phyloP scores from a whole-genome alignment of 2,113 vertebrate genomes.

The Siphamia tubifer region DNA sequence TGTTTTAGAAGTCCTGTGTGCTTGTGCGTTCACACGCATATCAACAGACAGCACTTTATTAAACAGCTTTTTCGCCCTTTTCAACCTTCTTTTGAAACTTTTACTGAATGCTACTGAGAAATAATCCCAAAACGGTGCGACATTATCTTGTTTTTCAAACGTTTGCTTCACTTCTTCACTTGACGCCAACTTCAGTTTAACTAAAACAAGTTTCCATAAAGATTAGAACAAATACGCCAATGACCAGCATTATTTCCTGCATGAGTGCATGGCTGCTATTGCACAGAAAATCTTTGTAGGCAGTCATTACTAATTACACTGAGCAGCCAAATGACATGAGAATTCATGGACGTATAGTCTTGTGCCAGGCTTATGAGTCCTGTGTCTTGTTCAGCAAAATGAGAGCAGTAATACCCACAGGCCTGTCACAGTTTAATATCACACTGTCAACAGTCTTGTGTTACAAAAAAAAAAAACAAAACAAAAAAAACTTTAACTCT shows the following conservation, averaged over 20 bases:
- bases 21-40: constrained; percentile 1
- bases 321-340: constrained; percentile 10
- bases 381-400: constrained; percentile 41
- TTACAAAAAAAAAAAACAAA: constrained; percentile 20
- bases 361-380: constrained; percentile 25
- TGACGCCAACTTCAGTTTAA: background rate
- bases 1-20: background rate
- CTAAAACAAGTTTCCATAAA: constrained; percentile 20
- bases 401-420: constrained; percentile 35
- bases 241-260: constrained; percentile 9
- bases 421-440: constrained; percentile 48
- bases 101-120: background rate
- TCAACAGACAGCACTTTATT: background rate
- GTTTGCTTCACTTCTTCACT: constrained; percentile 34
- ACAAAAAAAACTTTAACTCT: constrained; percentile 7
- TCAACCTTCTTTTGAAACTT: background rate
- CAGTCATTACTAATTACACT: constrained; percentile 15
- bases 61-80: background rate
- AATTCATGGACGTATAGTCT: constrained; percentile 1
- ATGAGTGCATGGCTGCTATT: constrained; percentile 30
- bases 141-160: constrained; percentile 35
- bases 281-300: constrained; percentile 11
- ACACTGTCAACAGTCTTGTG: constrained; percentile 41
- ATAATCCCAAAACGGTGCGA: constrained; percentile 24
- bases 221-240: constrained; percentile 27